Conservation (phyloP, 2,888 invertebrate genomes). For the Pristionchus mayeri region DNA sequence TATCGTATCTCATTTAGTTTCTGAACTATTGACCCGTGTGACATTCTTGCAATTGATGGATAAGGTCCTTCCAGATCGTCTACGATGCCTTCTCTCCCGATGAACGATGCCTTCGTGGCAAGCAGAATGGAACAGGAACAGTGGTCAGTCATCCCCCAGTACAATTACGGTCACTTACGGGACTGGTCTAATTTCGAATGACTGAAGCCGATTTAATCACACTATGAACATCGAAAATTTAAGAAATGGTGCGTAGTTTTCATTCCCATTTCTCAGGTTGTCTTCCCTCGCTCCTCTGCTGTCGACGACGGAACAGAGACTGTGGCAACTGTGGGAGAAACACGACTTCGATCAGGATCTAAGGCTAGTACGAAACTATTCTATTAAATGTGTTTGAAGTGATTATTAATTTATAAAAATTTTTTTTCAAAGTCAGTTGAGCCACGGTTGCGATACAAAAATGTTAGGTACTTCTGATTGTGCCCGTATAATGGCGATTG, state of each 20-base stretch:
- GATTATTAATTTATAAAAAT: not conserved
- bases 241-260: not conserved
- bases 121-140: not conserved
- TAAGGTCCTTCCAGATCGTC: constrained; percentile 2
- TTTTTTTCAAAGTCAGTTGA: too few relatives aligned
- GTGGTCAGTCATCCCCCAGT: constrained; percentile 10
- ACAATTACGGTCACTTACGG: too few relatives aligned
- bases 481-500: not conserved
- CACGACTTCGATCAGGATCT: constrained; percentile 40
- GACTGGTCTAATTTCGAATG: too few relatives aligned
- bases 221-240: too few relatives aligned
- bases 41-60: too few relatives aligned
- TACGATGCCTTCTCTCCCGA: constrained; percentile 22
- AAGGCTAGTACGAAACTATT: not conserved
- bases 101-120: constrained; percentile 48
- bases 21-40: too few relatives aligned
- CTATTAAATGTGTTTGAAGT: not conserved
- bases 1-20: too few relatives aligned
- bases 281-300: constrained; percentile 20
- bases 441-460: too few relatives aligned
- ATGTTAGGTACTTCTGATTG: too few relatives aligned
- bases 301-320: constrained; percentile 7
- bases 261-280: constrained; percentile 9
- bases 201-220: too few relatives aligned
- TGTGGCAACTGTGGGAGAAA: constrained; percentile 43